phyloP scores from a whole-genome alignment of 2,113 vertebrate species.

The Nipponia nippon region DNA sequence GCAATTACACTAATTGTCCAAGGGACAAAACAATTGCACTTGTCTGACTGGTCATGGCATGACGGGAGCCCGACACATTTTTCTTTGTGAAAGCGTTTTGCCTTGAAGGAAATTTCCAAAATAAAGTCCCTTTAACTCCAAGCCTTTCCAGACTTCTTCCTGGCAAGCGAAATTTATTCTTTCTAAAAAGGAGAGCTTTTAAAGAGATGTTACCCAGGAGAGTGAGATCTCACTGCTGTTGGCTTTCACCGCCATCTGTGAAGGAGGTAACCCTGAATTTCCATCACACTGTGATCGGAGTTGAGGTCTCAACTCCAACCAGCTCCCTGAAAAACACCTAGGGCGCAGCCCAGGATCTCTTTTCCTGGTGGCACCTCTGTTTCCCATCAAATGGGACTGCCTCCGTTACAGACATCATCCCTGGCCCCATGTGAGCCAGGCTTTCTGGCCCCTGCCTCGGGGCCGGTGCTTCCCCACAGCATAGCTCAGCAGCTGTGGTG shows the following conservation, averaged over 20 bases:
- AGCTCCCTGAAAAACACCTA: not conserved
- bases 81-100: not conserved
- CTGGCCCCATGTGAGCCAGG: fast-evolving
- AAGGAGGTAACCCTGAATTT: not conserved
- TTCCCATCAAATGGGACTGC: not conserved
- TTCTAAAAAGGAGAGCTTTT: not conserved
- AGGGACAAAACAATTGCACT: conserved; percentile 35
- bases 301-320: not conserved
- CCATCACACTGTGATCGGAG: not conserved
- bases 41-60: not conserved
- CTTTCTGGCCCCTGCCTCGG: fast-evolving
- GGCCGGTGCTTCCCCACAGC: not conserved
- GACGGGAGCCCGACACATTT: not conserved
- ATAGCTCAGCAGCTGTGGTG: not conserved
- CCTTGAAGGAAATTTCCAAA: not conserved
- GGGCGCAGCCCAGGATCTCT: not conserved
- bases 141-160: not conserved
- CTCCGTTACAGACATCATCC: not conserved
- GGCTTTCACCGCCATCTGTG: not conserved
- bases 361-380: not conserved
- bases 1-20: not conserved
- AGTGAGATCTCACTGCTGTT: not conserved
- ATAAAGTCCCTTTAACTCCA: not conserved
- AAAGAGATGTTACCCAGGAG: not conserved
- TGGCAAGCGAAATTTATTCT: not conserved